These are phyloP conservation scores for Sturnus vulgaris DNA, from an alignment of 2,113 vertebrate genomes.

Conservation along the genomic window DNA sequence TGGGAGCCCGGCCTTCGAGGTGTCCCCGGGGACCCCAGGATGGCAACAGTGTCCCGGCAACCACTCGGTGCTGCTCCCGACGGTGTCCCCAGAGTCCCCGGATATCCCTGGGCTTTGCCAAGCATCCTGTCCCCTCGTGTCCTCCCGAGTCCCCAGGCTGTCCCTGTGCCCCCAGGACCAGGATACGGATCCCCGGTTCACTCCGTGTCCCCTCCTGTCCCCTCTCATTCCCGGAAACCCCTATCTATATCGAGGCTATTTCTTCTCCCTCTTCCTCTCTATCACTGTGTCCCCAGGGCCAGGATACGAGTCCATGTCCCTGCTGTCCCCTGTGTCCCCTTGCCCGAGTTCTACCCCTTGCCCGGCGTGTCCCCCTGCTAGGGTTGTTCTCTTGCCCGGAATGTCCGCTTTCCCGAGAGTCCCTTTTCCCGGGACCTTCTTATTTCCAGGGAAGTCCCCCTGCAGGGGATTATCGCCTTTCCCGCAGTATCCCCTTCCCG, in stretches of 20 bases:
- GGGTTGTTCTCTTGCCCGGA: too few species aligned
- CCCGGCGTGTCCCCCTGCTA: accelerated
- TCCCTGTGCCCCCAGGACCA: neutral
- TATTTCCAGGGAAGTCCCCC: neutral
- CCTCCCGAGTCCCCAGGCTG: neutral
- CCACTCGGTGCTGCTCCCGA: neutral
- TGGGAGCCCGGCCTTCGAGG: neutral
- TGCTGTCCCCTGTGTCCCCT: too few species aligned
- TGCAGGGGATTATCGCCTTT: too few species aligned
- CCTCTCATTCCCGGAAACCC: neutral
- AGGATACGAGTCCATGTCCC: too few species aligned
- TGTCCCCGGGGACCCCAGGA: neutral
- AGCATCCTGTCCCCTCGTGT: conserved; percentile 42
- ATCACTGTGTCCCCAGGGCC: neutral
- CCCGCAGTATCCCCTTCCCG: neutral
- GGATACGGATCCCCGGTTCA: neutral
- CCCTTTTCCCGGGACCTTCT: neutral
- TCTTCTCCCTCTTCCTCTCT: neutral
- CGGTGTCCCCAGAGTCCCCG: neutral
- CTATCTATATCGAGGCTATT: neutral
- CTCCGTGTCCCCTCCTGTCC: too few species aligned
- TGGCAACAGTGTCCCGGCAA: neutral
- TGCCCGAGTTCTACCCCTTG: neutral
- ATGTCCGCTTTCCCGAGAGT: neutral
- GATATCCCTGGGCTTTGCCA: neutral